Percentiles rank a stretch among this genome's conserved stretches.
Conservation (phyloP, 2,888 invertebrate species). For the Tetrapedia diversipes region DNA sequence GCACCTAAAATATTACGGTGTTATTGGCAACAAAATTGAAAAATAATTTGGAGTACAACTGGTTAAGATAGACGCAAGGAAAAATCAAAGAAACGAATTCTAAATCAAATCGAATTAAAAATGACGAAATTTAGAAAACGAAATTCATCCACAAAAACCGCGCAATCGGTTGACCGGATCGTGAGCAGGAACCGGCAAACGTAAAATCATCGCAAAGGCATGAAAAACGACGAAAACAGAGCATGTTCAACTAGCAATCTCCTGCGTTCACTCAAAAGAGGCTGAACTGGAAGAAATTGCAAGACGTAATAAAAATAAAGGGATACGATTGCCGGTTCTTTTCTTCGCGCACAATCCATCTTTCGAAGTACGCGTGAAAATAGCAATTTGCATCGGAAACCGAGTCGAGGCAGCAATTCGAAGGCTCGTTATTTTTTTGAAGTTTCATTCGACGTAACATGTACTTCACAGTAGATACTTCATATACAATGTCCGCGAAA, state of each 20-base stretch:
- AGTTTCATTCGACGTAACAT: no score
- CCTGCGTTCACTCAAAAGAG: slow-evolving; percentile 25
- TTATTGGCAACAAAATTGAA: no score
- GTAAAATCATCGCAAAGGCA: slow-evolving; percentile 19
- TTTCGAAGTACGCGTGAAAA: slow-evolving; percentile 44
- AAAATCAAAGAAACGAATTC: no score
- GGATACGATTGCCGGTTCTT: slow-evolving; percentile 30
- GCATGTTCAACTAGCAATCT: slow-evolving; percentile 47
- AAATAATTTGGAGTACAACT: no score
- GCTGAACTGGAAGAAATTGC: slow-evolving; percentile 52
- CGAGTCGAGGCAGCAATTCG: not conserved
- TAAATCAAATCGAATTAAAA: no score
- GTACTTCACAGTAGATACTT: no score
- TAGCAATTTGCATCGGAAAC: slow-evolving; percentile 59
- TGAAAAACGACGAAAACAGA: slow-evolving; percentile 14
- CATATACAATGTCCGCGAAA: no score
- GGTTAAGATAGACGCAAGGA: no score
- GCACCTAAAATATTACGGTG: no score
- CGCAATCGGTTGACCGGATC: slow-evolving; percentile 42
- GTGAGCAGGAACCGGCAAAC: slow-evolving; percentile 20
- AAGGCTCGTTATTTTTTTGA: no score
- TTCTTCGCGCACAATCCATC: slow-evolving; percentile 20
- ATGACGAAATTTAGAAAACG: not conserved
- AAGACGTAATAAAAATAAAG: slow-evolving; percentile 28
- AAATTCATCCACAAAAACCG: not conserved